These are phyloP conservation scores for Thymelicus acteon DNA, from an alignment of 2,888 invertebrate species.

Conservation along the genomic window DNA sequence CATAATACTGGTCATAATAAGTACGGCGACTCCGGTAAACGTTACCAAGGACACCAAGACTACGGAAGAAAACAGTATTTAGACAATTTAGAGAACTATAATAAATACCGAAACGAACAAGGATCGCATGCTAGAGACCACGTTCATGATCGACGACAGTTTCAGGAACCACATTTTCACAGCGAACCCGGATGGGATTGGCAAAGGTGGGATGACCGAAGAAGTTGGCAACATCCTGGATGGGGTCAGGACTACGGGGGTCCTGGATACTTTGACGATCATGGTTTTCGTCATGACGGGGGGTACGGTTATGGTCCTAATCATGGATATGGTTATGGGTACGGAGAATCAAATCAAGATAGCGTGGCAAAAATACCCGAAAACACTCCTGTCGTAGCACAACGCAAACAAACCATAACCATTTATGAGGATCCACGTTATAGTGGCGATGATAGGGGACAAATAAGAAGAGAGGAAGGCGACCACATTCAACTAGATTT, in stretches of 20 bases:
- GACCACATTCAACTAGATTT: conserved; percentile 74
- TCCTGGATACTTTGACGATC: conserved; percentile 74
- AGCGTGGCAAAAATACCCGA: conserved; percentile 66
- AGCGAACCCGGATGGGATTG: conserved; percentile 68
- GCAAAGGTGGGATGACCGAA: conserved; percentile 62
- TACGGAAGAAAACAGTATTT: conserved; percentile 77
- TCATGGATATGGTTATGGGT: conserved; percentile 73
- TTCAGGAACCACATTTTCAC: conserved; percentile 57
- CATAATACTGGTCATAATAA: conserved; percentile 71
- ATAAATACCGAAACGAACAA: conserved; percentile 70
- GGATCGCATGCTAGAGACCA: conserved; percentile 71
- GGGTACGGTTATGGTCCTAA: conserved; percentile 72
- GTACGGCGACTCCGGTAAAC: conserved; percentile 71
- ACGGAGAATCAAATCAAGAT: conserved; percentile 67
- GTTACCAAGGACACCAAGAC: conserved; percentile 69
- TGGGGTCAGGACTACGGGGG: conserved; percentile 71
- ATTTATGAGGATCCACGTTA: conserved; percentile 82
- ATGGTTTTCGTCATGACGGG: conserved; percentile 70
- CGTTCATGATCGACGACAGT: conserved; percentile 63
- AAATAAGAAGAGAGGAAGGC: conserved; percentile 70
- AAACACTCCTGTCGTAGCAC: conserved; percentile 71
- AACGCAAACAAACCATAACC: conserved; percentile 79
- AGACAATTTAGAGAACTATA: conserved; percentile 72
- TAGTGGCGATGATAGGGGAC: conserved; percentile 68
- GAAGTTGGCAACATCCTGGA: conserved; percentile 55